Base-by-base conservation (phyloP, 2,797 vertebrate species). In the Pangasius mekongensis region DNA sequence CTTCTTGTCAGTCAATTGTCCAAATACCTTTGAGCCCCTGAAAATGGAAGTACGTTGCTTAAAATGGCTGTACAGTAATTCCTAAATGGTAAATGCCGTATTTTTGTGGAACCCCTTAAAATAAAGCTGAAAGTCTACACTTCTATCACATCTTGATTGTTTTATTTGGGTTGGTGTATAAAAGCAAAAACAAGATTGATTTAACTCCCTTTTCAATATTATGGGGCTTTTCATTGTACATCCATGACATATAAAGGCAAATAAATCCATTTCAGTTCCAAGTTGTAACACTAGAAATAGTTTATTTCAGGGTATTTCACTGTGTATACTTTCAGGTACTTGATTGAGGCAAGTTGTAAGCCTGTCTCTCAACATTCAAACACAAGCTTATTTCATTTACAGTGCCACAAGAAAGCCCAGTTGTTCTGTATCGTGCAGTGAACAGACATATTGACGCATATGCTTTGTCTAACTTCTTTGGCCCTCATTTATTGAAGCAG, bases 301-400 rank as follows among this genome's bases (percentile, higher is more conserved):
- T 43, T 8, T 43, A 43, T 43, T 43, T 43, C 11, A 43, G 13
- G 16, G 13, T 43, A 64, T 64, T 9, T 64, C 36, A 64, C 11
- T 47, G 58, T 47, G 22, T 83, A 14, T 60, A 39, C 33, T 27
- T 39, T 60, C 5, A 58, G 2, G 20, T 81, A 14, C 76, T 78
- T 54, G 60, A 24, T 16, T 83, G 54, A 24, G 36, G 3, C 11
- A 54, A 36, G 39, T 14, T 78, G 20, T 8, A 77, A 52, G n/a
- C 1, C 33, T 27, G 10, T 24, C 66, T 58, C 22, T 69, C 33
- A 30, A 22, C 49, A 22, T 81, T 67, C 64, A 39, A 56, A 43
- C 52, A 43, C 33, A 80, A 54, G 3, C 5, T 8, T 88, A 54
- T 84, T 85, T 67, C 33, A 85, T 85, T 9, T 27, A 85, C 43